Percentiles rank a stretch among this genome's conserved stretches.
phyloP scores from a whole-genome alignment of 2,888 invertebrate genomes.

The Mythimna albipuncta region DNA sequence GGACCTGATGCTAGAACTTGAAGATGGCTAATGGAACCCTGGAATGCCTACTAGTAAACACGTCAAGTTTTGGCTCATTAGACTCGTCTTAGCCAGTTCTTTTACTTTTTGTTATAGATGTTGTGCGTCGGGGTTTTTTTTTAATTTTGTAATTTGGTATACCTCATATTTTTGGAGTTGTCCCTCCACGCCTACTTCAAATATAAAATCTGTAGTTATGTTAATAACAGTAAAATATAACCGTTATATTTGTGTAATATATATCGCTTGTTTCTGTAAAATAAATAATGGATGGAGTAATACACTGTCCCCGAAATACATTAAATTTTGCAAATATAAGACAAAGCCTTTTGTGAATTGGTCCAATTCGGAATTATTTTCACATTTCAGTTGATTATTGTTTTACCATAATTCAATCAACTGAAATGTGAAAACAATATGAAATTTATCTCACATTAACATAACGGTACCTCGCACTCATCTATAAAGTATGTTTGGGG shows the following conservation, averaged over 20 bases:
- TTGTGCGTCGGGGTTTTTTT: too few relatives aligned
- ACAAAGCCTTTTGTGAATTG: conserved; percentile 17
- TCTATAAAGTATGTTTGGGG: background rate
- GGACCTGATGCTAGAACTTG: too few relatives aligned
- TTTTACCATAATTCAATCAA: conserved; percentile 33
- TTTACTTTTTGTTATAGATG: too few relatives aligned
- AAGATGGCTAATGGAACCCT: too few relatives aligned
- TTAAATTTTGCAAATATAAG: conserved; percentile 13
- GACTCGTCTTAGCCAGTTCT: too few relatives aligned
- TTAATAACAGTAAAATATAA: background rate
- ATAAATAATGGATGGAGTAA: background rate
- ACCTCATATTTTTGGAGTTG: too few relatives aligned
- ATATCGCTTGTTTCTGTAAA: background rate
- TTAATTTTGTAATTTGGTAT: too few relatives aligned
- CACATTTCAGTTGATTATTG: background rate
- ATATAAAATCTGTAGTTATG: too few relatives aligned
- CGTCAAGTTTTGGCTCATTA: too few relatives aligned
- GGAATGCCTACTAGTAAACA: too few relatives aligned
- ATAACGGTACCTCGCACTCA: background rate
- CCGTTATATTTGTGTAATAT: background rate
- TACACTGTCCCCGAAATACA: conserved; percentile 5
- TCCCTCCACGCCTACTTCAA: too few relatives aligned
- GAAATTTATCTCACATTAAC: conserved; percentile 5
- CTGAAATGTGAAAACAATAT: conserved; percentile 29
- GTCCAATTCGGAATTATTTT: background rate